Evolutionary conservation across 2,888 invertebrate species (phyloP), one percentile per base, ranked within the genome.

Genomic region (Prosopocoilus inquinatus): DNA sequence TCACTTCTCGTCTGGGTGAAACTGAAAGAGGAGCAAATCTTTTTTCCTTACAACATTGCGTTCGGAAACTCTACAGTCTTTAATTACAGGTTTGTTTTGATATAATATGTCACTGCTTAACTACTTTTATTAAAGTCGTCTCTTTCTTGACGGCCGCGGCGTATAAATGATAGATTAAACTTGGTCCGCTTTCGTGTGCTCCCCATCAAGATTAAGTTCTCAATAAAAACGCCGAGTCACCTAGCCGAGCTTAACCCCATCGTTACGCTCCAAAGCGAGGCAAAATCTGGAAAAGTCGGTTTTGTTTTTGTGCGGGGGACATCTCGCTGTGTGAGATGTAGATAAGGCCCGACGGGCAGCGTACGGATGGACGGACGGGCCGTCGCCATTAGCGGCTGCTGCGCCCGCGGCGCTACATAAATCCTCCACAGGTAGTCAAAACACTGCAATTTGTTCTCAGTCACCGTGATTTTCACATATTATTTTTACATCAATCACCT

Each of bases 401-500:
- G 56, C 52, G 52, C 56, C 56, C 52, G 48, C 56, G 48, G 56
- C 56, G 56, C 56, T 48, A 70, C 70, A 72, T 72, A 72, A 72
- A 72, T 72, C 70, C 68, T 67, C 67, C 63, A 68, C 70, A 70
- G 71, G 70, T 70, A 70, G 69, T 67, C 67, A 69, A 70, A 68
- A 68, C 64, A 64, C 61, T 64, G 69, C 67, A 67, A 68, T 68
- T 67, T 69, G 67, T 73, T 67, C 64, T 67, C 68, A 72, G 73
- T 74, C 73, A 72, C 70, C 72, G 68, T 74, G 75, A 75, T 75
- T 75, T 74, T 75, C 75, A 74, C 73, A 73, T 74, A 75, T 74
- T 74, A 75, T 74, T 74, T 74, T 72, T 70, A 73, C 73, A 75
- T 75, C 74, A 74, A 75, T 75, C 75, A 74, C 69, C 70, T 64